Evolutionary conservation across 2,888 invertebrate genomes (phyloP).

Genomic region (Cheilosia scutellata): DNA sequence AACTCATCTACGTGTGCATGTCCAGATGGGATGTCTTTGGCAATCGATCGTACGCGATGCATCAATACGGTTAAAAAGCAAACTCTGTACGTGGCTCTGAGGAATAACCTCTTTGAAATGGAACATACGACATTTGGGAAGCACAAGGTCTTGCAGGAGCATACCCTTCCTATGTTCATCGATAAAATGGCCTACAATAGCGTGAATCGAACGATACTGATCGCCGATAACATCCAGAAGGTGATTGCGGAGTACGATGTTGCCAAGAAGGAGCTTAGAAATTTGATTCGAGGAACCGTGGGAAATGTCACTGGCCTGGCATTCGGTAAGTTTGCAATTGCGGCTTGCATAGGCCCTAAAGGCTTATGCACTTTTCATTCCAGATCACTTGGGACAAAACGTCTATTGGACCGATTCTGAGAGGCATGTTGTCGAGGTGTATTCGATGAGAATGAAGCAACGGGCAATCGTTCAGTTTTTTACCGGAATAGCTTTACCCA

Average conservation of each 20-base stretch:
- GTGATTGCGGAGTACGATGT: constrained; percentile 84
- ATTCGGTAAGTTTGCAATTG: constrained; percentile 84
- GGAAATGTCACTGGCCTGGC: constrained; percentile 86
- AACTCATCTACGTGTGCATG: constrained; percentile 89
- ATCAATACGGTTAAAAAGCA: constrained; percentile 84
- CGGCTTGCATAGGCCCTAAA: neutral
- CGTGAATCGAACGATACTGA: constrained; percentile 84
- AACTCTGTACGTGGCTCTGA: constrained; percentile 85
- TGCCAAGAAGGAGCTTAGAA: constrained; percentile 77
- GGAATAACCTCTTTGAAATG: constrained; percentile 86
- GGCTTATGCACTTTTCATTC: constrained; percentile 44
- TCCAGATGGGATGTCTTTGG: constrained; percentile 88
- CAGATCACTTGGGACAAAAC: constrained; percentile 89
- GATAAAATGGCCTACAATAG: constrained; percentile 89
- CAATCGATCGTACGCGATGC: constrained; percentile 86
- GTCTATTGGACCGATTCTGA: constrained; percentile 90
- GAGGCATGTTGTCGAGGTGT: constrained; percentile 87
- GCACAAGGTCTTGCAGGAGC: constrained; percentile 85
- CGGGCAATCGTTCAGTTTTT: constrained; percentile 87
- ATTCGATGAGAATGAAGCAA: constrained; percentile 86
- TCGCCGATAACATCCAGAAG: constrained; percentile 85
- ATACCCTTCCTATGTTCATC: constrained; percentile 85
- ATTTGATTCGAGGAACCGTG: constrained; percentile 83
- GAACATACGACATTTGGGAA: constrained; percentile 89
- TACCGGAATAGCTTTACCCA: constrained; percentile 86